phyloP scores from a whole-genome alignment of 2,888 invertebrate genomes.

The Lamellibrachia satsuma region DNA sequence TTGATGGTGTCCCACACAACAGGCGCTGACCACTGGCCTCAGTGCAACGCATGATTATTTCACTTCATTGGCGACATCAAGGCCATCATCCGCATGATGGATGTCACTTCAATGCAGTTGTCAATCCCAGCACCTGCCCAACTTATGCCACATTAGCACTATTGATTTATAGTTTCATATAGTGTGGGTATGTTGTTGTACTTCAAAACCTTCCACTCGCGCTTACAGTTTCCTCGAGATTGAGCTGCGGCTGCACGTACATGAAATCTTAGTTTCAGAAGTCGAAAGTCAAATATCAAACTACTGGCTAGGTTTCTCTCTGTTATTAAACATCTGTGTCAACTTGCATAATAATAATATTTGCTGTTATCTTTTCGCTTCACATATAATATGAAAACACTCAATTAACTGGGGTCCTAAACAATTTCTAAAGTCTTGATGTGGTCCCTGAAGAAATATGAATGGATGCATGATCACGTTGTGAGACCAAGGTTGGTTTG shows the following conservation, averaged over 20 bases:
- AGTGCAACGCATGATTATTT: not conserved
- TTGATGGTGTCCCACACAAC: not conserved
- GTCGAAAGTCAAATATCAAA: not conserved
- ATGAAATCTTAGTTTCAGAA: not conserved
- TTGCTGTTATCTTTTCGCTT: not conserved
- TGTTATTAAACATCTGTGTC: no score
- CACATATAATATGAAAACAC: not conserved
- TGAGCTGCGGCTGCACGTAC: not conserved
- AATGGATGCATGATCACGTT: not conserved
- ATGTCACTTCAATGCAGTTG: not conserved
- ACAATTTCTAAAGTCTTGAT: not conserved
- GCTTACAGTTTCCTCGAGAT: not conserved
- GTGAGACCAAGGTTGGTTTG: not conserved
- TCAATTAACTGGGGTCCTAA: not conserved
- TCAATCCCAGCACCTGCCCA: not conserved
- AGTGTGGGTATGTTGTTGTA: not conserved
- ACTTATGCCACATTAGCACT: constrained; percentile 6
- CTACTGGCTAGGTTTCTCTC: not conserved
- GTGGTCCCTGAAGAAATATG: not conserved
- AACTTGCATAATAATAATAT: not conserved
- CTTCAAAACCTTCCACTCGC: not conserved
- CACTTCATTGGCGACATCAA: not conserved
- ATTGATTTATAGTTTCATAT: not conserved
- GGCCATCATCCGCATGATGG: not conserved
- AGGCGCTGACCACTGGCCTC: not conserved